A percentile compares a stretch with the other conserved stretches of the same genome.
phyloP scores from a whole-genome alignment of 2,113 vertebrate genomes.

The Anoura caudifer region DNA sequence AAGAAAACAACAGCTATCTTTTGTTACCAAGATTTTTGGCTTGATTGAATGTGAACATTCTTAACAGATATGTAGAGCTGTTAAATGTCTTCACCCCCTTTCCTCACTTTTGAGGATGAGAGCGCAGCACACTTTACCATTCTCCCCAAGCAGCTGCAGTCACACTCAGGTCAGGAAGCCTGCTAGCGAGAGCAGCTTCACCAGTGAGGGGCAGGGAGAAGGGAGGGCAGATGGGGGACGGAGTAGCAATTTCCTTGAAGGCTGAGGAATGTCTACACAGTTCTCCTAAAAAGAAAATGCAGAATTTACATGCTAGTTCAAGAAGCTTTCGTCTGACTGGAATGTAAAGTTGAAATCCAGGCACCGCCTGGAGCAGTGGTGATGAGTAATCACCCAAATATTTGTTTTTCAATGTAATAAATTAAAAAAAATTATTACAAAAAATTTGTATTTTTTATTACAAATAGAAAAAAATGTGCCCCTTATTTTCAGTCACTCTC shows the following conservation, averaged over 20 bases:
- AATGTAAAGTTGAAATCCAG: background rate
- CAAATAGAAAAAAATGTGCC: background rate
- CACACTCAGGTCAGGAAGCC: background rate
- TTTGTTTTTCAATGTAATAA: background rate
- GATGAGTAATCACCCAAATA: background rate
- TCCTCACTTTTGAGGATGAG: background rate
- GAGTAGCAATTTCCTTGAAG: background rate
- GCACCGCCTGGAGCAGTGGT: rapidly evolving
- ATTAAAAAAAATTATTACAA: too few relatives aligned
- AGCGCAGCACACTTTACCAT: background rate
- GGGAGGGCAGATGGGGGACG: background rate
- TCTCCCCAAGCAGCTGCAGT: background rate
- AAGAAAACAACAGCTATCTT: background rate
- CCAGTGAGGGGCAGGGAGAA: background rate
- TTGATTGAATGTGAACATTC: background rate
- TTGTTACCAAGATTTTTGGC: background rate
- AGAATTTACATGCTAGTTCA: background rate
- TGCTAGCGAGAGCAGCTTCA: background rate
- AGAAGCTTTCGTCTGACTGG: background rate
- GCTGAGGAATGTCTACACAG: background rate
- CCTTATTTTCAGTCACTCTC: background rate
- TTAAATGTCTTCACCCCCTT: background rate
- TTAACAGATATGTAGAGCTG: background rate
- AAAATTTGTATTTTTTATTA: too few relatives aligned
- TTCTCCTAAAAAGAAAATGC: background rate